phyloP scores from a whole-genome alignment of 2,888 invertebrate genomes.

The Aplocera efformata region DNA sequence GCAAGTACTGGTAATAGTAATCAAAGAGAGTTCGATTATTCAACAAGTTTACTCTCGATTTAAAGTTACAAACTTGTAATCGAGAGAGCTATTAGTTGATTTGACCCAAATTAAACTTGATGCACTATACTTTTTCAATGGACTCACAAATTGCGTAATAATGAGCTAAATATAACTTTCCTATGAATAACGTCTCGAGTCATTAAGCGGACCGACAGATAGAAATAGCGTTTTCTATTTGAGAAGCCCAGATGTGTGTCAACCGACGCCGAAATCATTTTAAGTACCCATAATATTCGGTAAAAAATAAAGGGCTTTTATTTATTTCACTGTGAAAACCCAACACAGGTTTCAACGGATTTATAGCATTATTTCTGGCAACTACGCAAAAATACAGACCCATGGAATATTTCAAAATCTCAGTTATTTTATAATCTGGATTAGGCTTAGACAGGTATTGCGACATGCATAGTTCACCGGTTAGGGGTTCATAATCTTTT shows the following conservation, averaged over 20 bases:
- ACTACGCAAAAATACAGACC: constrained; percentile 4
- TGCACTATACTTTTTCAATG: constrained; percentile 21
- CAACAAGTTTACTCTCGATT: too few species aligned
- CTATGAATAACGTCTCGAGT: constrained; percentile 57
- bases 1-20: too few species aligned
- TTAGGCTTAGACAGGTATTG: neutral
- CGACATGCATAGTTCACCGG: too few species aligned
- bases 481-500: too few species aligned
- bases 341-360: constrained; percentile 9
- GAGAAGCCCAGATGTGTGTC: constrained; percentile 68
- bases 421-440: neutral
- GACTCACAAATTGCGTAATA: constrained; percentile 45
- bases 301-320: constrained; percentile 39
- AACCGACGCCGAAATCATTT: constrained; percentile 58
- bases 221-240: constrained; percentile 67
- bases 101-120: too few species aligned
- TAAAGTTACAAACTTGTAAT: too few species aligned
- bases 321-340: constrained; percentile 14
- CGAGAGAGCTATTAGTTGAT: too few species aligned
- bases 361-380: constrained; percentile 5
- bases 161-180: constrained; percentile 47
- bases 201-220: constrained; percentile 62
- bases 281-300: constrained; percentile 46
- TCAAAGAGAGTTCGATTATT: too few species aligned
- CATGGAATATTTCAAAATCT: constrained; percentile 1